Base-by-base conservation (phyloP, 1,140 invertebrate species). In the Meloidogyne chitwoodi region DNA sequence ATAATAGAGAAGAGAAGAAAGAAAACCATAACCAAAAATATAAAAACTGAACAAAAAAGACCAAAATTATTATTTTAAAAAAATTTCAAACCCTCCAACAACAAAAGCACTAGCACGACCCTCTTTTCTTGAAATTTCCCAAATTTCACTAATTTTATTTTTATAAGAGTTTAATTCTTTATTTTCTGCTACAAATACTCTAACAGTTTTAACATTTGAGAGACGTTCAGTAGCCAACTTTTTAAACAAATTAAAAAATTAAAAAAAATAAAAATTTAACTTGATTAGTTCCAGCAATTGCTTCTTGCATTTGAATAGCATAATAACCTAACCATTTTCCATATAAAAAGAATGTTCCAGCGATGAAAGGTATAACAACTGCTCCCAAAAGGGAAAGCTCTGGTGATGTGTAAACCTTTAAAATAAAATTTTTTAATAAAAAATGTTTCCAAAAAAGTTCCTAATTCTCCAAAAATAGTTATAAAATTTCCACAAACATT, bases 1-100 rank as follows among this genome's bases (percentile, higher is more conserved):
- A 85, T 94, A 94, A 88, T 96, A 98, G 2, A 98, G 89, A 16
- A 98, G 94, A 5, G 93, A 92, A 34, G 97, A 90, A 71, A 97
- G 92, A 44, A 97, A 93, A 0, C 92, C 89, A 88, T 98, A 97
- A 8, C 96, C 96, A 68, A 93, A 92, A 38, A 98, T 90, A 19
- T 95, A 94, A 78, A 94, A 93, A n/a, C 93, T 94, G 89, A 84
- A 84, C 85, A 76, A 68, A 24, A 65, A 6, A 1, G 10, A 14
- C 1, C 34, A 75, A 44, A 8, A 5, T n/a, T n/a, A n/a, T n/a
- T n/a, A 22, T 22, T 11, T 22, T 19, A 24, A 4, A 19, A 62
- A 26, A 38, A 61, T 14, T 12, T 11, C n/a, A 90, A 93, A 93
- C 90, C 93, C 90, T 79, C 93, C 95, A 90, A 93, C 98, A 89